A percentile compares a stretch with the other conserved stretches of the same genome.
Evolutionary conservation across 2,113 vertebrate genomes (phyloP).

Genomic region (Saccopteryx bilineata): DNA sequence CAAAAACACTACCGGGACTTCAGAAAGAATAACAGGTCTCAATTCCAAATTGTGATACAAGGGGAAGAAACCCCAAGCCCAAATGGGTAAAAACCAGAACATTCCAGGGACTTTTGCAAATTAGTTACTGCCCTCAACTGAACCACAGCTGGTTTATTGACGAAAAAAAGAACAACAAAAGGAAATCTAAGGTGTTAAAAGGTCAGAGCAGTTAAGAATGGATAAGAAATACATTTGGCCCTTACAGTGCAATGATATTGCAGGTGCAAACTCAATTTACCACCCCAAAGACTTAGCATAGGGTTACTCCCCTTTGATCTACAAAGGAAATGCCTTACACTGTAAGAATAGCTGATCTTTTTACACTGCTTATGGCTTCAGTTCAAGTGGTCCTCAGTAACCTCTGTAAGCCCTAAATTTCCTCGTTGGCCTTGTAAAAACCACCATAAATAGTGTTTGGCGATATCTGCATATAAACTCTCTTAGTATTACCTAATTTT

Average conservation of each 20-base stretch:
- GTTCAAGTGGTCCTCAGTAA: constrained; percentile 54
- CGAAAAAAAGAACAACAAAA: constrained; percentile 74
- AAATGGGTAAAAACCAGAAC: constrained; percentile 47
- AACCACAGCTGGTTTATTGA: constrained; percentile 66
- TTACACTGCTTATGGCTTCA: constrained; percentile 40
- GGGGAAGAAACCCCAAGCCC: not conserved
- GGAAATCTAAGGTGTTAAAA: constrained; percentile 70
- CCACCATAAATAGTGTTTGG: constrained; percentile 48
- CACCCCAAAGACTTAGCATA: not conserved
- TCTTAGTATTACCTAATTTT: not conserved
- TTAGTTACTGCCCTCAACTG: constrained; percentile 62
- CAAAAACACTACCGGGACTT: not conserved
- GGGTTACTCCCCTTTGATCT: constrained; percentile 72
- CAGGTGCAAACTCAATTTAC: constrained; percentile 61
- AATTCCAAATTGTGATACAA: not conserved
- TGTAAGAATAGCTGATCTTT: constrained; percentile 60
- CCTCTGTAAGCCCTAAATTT: constrained; percentile 32
- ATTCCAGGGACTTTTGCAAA: constrained; percentile 57
- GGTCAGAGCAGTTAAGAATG: constrained; percentile 70
- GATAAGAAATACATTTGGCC: constrained; percentile 66
- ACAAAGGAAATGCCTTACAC: constrained; percentile 65
- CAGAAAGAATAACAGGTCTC: not conserved
- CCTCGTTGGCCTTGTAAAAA: constrained; percentile 59
- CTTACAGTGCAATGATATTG: constrained; percentile 48
- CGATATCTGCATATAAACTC: not conserved